Conservation (phyloP, 2,888 invertebrate genomes). For the Beris morrisii region DNA sequence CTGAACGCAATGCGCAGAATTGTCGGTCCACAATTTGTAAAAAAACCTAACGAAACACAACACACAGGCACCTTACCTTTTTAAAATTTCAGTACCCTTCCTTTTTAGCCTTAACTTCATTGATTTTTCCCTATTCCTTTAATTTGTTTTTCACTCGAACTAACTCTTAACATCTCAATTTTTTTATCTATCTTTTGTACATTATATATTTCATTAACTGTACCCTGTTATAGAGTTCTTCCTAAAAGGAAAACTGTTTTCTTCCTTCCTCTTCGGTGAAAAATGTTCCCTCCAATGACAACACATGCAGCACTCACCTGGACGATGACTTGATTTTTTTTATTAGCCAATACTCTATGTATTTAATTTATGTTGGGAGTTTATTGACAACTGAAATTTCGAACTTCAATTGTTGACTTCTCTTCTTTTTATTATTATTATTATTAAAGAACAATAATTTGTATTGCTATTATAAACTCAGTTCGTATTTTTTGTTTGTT, state of each 20-base stretch:
- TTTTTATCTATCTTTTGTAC: constrained; percentile 1
- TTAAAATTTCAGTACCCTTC: constrained; percentile 12
- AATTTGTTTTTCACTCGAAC: not conserved
- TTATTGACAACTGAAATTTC: not conserved
- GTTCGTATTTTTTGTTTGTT: constrained; percentile 13
- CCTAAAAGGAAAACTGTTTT: constrained; percentile 16
- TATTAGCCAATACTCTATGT: constrained; percentile 36
- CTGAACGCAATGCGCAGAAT: not conserved
- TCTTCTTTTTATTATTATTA: constrained; percentile 1
- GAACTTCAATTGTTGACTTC: not conserved
- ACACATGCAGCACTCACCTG: constrained; percentile 34
- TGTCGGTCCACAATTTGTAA: not conserved
- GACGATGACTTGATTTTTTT: constrained; percentile 35
- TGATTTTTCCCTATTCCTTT: not conserved
- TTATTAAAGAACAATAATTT: constrained; percentile 6
- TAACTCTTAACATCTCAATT: not conserved
- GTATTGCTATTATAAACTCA: constrained; percentile 13
- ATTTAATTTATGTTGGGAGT: constrained; percentile 32
- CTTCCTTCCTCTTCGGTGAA: constrained; percentile 22
- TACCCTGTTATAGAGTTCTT: not conserved
- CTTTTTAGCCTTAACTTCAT: not conserved
- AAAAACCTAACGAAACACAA: constrained; percentile 1
- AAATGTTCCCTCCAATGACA: constrained; percentile 30
- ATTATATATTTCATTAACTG: not conserved
- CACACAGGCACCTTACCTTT: constrained; percentile 25